phyloP scores from a whole-genome alignment of 2,888 invertebrate genomes.

The Girardia tigrina region DNA sequence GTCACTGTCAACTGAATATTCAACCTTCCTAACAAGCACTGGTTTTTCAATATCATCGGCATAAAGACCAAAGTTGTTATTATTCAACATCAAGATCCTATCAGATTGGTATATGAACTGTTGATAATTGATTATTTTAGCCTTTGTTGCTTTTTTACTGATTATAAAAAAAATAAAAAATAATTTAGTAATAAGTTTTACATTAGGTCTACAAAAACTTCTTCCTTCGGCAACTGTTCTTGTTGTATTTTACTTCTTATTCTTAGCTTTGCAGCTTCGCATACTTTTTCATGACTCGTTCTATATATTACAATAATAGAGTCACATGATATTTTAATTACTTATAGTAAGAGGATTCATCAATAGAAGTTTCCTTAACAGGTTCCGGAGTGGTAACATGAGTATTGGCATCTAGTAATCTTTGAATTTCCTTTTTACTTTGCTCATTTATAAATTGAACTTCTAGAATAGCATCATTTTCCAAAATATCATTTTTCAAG shows the following conservation, averaged over 20 bases:
- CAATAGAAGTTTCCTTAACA: not conserved
- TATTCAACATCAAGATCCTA: not conserved
- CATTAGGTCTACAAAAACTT: no score
- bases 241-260: not conserved
- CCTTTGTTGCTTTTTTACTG: no score
- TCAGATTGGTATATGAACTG: not conserved
- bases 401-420: not conserved
- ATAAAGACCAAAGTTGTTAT: not conserved
- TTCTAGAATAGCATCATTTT: not conserved
- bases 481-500: not conserved
- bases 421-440: not conserved
- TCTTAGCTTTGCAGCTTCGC: not conserved
- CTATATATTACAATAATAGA: not conserved
- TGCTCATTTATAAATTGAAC: not conserved
- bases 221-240: no score
- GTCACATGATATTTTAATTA: not conserved
- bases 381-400: not conserved
- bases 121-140: no score
- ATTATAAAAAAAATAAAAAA: no score
- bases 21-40: not conserved
- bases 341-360: not conserved
- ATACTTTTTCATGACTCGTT: not conserved
- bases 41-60: constrained; percentile 3
- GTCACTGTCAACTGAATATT: not conserved
- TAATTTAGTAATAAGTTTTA: no score